Evolutionary conservation across 2,888 invertebrate genomes (phyloP).

Genomic region (Eristalis intricaria): DNA sequence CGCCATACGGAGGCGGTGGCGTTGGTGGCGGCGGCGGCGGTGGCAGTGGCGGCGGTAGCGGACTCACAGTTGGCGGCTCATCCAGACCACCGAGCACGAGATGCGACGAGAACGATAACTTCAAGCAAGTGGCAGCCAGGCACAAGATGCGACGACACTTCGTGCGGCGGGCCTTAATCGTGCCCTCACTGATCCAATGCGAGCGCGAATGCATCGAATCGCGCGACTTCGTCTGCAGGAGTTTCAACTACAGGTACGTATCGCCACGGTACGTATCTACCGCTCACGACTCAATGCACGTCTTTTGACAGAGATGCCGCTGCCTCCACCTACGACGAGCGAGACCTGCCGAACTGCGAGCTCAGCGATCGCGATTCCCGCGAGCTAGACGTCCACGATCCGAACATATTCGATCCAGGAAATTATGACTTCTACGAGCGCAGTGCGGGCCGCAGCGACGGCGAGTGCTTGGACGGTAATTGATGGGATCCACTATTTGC

Average conservation of each 20-base stretch:
- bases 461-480: conserved; percentile 93
- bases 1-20: conserved; percentile 75
- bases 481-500: conserved; percentile 65
- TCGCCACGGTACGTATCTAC: not conserved
- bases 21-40: conserved; percentile 77
- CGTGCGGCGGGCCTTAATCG: conserved; percentile 88
- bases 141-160: conserved; percentile 90
- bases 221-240: conserved; percentile 91
- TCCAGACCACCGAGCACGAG: conserved; percentile 82
- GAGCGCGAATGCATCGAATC: conserved; percentile 92
- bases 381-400: conserved; percentile 92
- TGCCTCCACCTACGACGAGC: conserved; percentile 85
- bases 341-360: conserved; percentile 88
- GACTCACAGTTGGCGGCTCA: conserved; percentile 79
- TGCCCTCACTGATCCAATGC: conserved; percentile 89
- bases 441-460: conserved; percentile 87
- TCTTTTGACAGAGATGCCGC: conserved; percentile 82
- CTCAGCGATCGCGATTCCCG: conserved; percentile 92
- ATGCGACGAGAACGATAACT: conserved; percentile 91
- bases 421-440: conserved; percentile 94
- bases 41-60: conserved; percentile 76
- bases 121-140: conserved; percentile 90
- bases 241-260: conserved; percentile 89
- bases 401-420: conserved; percentile 91
- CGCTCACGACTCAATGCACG: conserved; percentile 17